Evolutionary conservation across 2,113 vertebrate genomes (phyloP), one percentile per base, ranked within the genome.

Genomic region (Ophthalmolycus amberensis): DNA sequence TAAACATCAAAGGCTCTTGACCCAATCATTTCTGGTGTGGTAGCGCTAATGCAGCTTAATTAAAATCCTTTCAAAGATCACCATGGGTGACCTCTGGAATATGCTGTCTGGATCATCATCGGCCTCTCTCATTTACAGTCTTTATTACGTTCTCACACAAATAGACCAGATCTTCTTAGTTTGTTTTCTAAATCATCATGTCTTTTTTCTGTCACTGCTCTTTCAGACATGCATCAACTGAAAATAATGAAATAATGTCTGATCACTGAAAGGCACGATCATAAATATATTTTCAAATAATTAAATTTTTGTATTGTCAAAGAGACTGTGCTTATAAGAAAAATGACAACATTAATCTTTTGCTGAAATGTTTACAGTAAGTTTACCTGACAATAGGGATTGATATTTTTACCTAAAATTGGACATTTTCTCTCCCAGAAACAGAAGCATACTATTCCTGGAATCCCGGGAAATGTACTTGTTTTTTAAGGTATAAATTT

Each of bases 1-100:
- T 89, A 91, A 89, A 94, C 90, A 92, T 89, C 86, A 92, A 89
- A 89, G 89, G 85, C 89, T 90, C 84, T 90, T 94, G 94, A 93
- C 89, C 93, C 85, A 85, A 48, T 93, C 76, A 87, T 88, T 85
- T 87, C 76, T 85, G 75, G 74, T 88, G 70, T 82, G 82, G 85
- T 85, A 66, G 71, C 73, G 83, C 79, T 93, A 92, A 93, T 93
- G 75, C 79, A 83, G 89, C 89, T 93, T 90, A 93, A 94, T 94
- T 94, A 88, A 92, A 93, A 93, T 94, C 90, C 90, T 91, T 87
- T 91, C 88, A 91, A 84, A 83, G 85, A 83, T 87, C 80, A 87
- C 69, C 62, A 70, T 60, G 59, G 85, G 80, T 92, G 90, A 93
- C 93, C 92, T 91, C 84, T 85, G 86, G 58, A 85, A 90, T 69